Conservation (phyloP, 2,888 invertebrate genomes). For the Xylophagus ater region DNA sequence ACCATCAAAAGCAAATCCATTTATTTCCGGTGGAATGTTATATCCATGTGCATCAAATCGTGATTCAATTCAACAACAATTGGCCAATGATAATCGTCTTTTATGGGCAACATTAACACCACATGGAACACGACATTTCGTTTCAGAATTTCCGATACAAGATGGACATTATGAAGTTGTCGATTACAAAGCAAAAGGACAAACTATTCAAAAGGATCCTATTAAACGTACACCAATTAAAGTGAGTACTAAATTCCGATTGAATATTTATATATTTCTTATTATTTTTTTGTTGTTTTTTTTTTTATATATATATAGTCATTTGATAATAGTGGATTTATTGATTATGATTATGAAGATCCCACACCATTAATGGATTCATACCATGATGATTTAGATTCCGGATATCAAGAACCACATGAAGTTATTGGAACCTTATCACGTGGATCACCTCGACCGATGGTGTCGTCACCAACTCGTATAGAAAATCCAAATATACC, state of each 20-base stretch:
- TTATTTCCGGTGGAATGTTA: slow-evolving; percentile 45
- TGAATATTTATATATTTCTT: slow-evolving; percentile 1
- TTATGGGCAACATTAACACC: slow-evolving; percentile 80
- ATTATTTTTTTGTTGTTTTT: background rate
- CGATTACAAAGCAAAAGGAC: slow-evolving; percentile 40
- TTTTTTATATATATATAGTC: slow-evolving; percentile 28
- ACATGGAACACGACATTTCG: slow-evolving; percentile 67
- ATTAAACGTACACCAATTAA: slow-evolving; percentile 33
- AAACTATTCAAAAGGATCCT: slow-evolving; percentile 17
- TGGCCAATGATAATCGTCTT: slow-evolving; percentile 54
- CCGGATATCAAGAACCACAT: slow-evolving; percentile 41
- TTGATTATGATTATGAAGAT: slow-evolving; percentile 73
- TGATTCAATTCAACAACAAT: slow-evolving; percentile 37
- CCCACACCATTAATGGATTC: slow-evolving; percentile 64
- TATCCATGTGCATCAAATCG: slow-evolving; percentile 46
- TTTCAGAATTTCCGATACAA: slow-evolving; percentile 49
- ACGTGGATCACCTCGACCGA: slow-evolving; percentile 45
- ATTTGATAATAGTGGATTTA: slow-evolving; percentile 65
- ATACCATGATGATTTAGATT: slow-evolving; percentile 52
- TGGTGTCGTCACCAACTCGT: slow-evolving; percentile 68
- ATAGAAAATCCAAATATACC: slow-evolving; percentile 71
- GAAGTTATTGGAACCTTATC: slow-evolving; percentile 35
- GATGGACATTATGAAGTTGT: slow-evolving; percentile 63
- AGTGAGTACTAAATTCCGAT: slow-evolving; percentile 21
- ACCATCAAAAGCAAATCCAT: slow-evolving; percentile 40